A percentile compares a stretch with the other conserved stretches of the same genome.
Conservation (phyloP, 2,888 invertebrate genomes). For the Acanthosepion pharaonis region DNA sequence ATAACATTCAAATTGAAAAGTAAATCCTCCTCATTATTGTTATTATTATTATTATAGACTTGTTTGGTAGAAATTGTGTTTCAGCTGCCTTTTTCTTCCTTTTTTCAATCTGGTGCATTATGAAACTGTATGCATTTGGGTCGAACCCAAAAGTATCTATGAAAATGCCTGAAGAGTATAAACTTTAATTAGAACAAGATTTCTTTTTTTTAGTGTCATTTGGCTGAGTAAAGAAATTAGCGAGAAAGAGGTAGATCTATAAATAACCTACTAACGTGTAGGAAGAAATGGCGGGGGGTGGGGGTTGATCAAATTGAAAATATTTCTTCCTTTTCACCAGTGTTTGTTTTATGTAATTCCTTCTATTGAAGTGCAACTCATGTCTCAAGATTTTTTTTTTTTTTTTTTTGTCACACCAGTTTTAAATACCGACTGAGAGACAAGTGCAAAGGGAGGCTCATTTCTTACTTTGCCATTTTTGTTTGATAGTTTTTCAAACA, state of each 20-base stretch:
- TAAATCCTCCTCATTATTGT: neutral
- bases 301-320: neutral
- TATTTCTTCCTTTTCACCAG: neutral
- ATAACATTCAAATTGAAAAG: neutral
- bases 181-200: neutral
- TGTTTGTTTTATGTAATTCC: neutral
- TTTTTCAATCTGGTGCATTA: neutral
- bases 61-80: too few species aligned
- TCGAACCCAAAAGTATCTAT: neutral
- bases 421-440: neutral
- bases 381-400: neutral
- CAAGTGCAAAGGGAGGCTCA: neutral
- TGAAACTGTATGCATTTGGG: neutral
- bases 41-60: neutral
- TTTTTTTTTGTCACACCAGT: neutral
- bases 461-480: too few species aligned
- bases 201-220: neutral
- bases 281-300: neutral
- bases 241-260: neutral
- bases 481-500: too few species aligned
- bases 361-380: neutral
- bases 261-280: neutral
- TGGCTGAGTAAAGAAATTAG: neutral
- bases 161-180: neutral
- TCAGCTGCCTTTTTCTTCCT: neutral